Base-by-base conservation (phyloP, 2,113 vertebrate genomes). In the Coptodon rendalli region DNA sequence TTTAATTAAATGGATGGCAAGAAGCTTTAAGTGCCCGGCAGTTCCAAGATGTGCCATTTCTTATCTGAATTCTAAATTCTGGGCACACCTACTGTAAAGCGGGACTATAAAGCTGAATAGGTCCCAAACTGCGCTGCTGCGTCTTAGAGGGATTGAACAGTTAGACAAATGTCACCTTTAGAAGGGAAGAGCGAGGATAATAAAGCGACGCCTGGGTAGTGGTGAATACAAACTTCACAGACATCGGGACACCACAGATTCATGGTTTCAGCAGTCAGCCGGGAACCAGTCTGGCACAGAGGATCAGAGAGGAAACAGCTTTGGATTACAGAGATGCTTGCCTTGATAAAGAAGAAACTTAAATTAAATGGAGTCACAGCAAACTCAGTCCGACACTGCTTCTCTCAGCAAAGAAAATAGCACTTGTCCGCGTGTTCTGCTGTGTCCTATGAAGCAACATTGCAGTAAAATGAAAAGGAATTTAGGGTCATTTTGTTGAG, bases 1-100 rank as follows among this genome's bases (percentile, higher is more conserved):
- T 94, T 96, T 95, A 96, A 96, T 96, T 95, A 96, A 96, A 95
- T 95, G 86, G 94, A 96, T 95, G 93, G 93, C 90, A 87, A 80
- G 54, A 16, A 73, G 45, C 80, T 93, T 92, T 94, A 96, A 95
- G 93, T 94, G 93, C 92, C 91, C 82, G 8, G 86, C 82, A 22
- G 90, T 89, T 95, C 91, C 88, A 92, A 92, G 94, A 94, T 87
- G 54, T 91, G 92, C 96, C 80, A 36, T 93, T 94, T 93, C 93
- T 93, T 93, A 86, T 94, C 93, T 93, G 87, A 87, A 87, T 93
- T 94, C 90, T 90, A 61, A 93, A 93, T 93, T 94, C 92, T 79
- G 83, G 27, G 82, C 83, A 89, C 90, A 92, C 76, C 82, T 94
- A 76, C 89, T 59, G 87, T 89, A 94, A 94, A 94, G 89, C 10